Evolutionary conservation across 2,888 invertebrate genomes (phyloP), one percentile per base, ranked within the genome.

Genomic region (Leptinotarsa peninsularis): DNA sequence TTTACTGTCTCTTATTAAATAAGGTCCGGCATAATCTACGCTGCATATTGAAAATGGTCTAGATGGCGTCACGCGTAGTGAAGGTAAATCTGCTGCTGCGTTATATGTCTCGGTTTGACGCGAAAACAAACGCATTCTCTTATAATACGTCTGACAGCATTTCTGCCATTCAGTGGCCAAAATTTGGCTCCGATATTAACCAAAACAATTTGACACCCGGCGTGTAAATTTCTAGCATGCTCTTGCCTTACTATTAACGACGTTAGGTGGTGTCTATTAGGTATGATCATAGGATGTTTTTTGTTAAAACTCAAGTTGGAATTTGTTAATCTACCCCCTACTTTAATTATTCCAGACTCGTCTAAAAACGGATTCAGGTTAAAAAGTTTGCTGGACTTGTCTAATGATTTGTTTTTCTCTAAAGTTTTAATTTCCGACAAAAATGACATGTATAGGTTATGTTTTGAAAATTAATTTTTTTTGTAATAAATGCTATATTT

Each of bases 21-120:
- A 73, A 2, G 81, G 81, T 7, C 82, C 80, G 5, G 79, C 80
- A 67, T 76, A 83, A 68, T 83, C 82, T 10, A 81, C 33, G 1
- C 81, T 82, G 4, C 58, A 60, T 60, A 66, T 66, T 2, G 21
- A 15, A 73, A 83, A 83, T 21, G 79, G 75, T 69, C 79, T 63
- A 2, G 76, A 33, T 13, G 56, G 70, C 4, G 67, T 74, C 17
- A 79, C 67, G 13, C 82, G 66, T 10, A 21, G 21, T 18, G 17
- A 33, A 1, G 85, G 84, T 66, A 85, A 77, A 60, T 82, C 68
- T 14, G 81, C 84, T 84, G 10, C 60, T 80, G 79, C 1, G 73
- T 27, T 10, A 72, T 50, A 43, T 50, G 13, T 43, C 2, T 68
- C 10, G 82, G 77, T 17, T 81, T 79, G 10, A 63, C 66, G 33